Conservation (phyloP, 64 coral and sea anemone species). For the Pocillopora damicornis region DNA sequence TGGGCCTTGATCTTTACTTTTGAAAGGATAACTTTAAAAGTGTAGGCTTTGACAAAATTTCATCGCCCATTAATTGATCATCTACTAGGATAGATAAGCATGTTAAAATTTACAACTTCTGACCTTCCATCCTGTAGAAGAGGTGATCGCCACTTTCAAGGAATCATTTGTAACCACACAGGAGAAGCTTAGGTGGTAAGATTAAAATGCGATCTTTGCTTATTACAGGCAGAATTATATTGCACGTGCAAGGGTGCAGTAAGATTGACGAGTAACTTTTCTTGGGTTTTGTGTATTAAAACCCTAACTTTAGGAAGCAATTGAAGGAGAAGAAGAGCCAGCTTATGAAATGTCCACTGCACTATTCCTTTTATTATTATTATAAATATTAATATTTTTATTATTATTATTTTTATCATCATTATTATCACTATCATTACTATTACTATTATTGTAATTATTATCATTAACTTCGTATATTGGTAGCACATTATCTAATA, state of each 20-base stretch:
- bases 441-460: too few relatives aligned
- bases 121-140: neutral
- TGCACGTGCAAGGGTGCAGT: neutral
- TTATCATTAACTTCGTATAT: neutral
- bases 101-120: too few relatives aligned
- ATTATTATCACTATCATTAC: too few relatives aligned
- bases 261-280: neutral
- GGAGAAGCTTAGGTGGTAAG: slow-evolving; percentile 8
- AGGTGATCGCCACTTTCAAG: neutral
- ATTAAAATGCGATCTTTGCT: neutral
- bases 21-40: neutral
- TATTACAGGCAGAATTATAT: neutral
- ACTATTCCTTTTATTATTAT: too few relatives aligned
- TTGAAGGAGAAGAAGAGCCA: neutral
- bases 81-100: too few relatives aligned
- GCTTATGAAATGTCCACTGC: too few relatives aligned
- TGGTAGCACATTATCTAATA: neutral
- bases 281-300: neutral
- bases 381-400: neutral
- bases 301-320: neutral
- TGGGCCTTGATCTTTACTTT: too few relatives aligned
- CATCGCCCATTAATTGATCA: too few relatives aligned
- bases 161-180: neutral
- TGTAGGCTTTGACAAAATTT: neutral
- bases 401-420: neutral